Conservation (phyloP, 2,888 invertebrate genomes). For the Drosophila gaucha region DNA sequence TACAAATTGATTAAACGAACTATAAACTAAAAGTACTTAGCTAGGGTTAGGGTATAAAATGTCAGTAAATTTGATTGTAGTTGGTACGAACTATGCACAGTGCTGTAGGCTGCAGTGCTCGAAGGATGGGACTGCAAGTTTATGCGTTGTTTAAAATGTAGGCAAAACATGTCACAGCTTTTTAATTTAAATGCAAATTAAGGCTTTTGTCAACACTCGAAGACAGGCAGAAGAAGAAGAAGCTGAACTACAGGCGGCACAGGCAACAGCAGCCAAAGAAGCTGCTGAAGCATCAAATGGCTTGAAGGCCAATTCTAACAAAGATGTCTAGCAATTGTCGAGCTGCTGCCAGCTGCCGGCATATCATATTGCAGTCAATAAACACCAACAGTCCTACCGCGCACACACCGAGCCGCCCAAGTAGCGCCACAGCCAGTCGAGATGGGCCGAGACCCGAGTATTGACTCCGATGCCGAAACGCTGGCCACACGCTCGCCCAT, state of each 20-base stretch:
- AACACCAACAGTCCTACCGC: conserved; percentile 23
- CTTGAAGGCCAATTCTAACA: conserved; percentile 14
- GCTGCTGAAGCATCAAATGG: conserved; percentile 29
- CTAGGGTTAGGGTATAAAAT: conserved; percentile 28
- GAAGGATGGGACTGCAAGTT: conserved; percentile 12
- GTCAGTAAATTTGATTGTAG: conserved; percentile 30
- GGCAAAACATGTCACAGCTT: conserved; percentile 79
- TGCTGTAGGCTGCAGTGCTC: conserved; percentile 14
- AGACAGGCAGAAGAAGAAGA: conserved; percentile 40
- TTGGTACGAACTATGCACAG: conserved; percentile 40
- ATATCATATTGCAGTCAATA: conserved; percentile 25
- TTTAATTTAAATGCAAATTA: conserved; percentile 84
- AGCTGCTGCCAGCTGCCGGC: conserved; percentile 11
- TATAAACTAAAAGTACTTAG: background rate
- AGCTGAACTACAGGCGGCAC: conserved; percentile 14
- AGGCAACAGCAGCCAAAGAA: conserved; percentile 20
- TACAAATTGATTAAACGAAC: background rate
- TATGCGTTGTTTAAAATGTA: conserved; percentile 74
- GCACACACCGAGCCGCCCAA: conserved; percentile 71
- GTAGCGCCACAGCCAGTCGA: conserved; percentile 86
- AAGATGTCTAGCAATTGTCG: conserved; percentile 33
- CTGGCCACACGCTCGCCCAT: conserved; percentile 86
- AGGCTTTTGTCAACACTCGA: conserved; percentile 81
- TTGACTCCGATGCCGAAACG: conserved; percentile 85
- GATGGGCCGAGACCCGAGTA: conserved; percentile 86